Base-by-base conservation (phyloP, 2,888 invertebrate species). In the Sicus ferrugineus region DNA sequence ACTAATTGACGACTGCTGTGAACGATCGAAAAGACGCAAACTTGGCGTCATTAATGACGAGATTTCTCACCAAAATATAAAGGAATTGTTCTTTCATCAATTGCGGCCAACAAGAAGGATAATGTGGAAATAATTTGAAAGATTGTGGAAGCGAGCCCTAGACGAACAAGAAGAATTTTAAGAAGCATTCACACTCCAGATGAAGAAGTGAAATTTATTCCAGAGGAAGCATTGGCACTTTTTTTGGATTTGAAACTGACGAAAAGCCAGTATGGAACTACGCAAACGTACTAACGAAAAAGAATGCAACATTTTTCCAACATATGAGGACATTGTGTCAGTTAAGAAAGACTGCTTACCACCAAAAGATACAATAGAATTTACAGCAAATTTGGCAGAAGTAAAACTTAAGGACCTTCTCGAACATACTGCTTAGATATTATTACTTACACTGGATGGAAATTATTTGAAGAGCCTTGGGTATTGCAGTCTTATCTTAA, bases 131-230 rank as follows among this genome's bases (percentile, higher is more conserved):
- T 28, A 4, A 50, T 56, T 54, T 3, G 67, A 63, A 30, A 67
- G 46, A n/a, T 67, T 23, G 42, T 67, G 61, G 30, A 67, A 19
- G 46, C 3, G 46, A 46, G 46, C 46, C 46, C n/a, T 46, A 28
- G 26, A 14, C 48, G 52, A 67, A 38, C 67, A 63, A 46, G 63
- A 63, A 42, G 67, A n/a, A 70, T 14, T 31, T 46, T 46, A 46
- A 46, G 9, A 9, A 46, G 46, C 46, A 46, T 46, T 19, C 9
- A 3, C n/a, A 16, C 46, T 46, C 5, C 46, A 46, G 19, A 3
- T 46, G 46, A 46, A 46, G 9, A 46, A 3, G 3, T n/a, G 9
- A 46, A 46, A 9, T 9, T 46, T 46, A 46, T 19, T 9, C 46
- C 9, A 46, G 3, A 46, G n/a, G 6, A 46, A 46, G 46, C 46